Base-by-base conservation (phyloP, 2,888 invertebrate species). In the Acronicta aceris region DNA sequence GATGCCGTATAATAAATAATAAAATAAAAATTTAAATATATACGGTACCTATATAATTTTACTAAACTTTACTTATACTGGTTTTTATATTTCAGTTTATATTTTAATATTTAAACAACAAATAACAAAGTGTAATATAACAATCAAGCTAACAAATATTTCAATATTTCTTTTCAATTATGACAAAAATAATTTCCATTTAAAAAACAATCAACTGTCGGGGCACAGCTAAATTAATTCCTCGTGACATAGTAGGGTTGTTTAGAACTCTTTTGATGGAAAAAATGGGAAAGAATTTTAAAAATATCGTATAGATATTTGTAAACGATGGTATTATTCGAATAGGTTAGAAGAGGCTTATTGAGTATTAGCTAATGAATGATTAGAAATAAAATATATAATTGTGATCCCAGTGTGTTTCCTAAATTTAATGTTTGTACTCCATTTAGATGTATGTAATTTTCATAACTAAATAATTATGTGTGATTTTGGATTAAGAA, bases 341-440 rank as follows among this genome's bases (percentile, higher is more conserved):
- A 49, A 65, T 74, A 73, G 71, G 33, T 55, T 79, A 67, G 54
- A 65, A 55, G 49, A 65, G 51, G 75, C 75, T 77, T 79, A 69
- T 57, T 67, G 52, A 71, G 73, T 76, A 73, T 80, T 80, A 79
- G 69, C 58, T 65, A 61, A 64, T 51, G 61, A 70, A 75, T 66
- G 73, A 70, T 62, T 75, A 79, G 68, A 56, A 6, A 42, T 66
- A 72, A 57, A 65, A 69, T 61, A 76, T 67, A 74, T 84, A 74
- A 79, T 83, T 87, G 87, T 89, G 88, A 89, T 89, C 86, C 88
- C 86, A 78, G 69, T 77, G 85, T 89, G 87, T 84, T 84, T 87
- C 89, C 84, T 85, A 81, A 81, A 69, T 59, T 63, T 84, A 76
- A 68, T 64, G 65, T 76, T 74, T 76, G 69, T 78, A 78, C 67